These are phyloP conservation scores for Scaptomyza caliginosa DNA, from an alignment of 2,888 invertebrate species.

Conservation along the genomic window DNA sequence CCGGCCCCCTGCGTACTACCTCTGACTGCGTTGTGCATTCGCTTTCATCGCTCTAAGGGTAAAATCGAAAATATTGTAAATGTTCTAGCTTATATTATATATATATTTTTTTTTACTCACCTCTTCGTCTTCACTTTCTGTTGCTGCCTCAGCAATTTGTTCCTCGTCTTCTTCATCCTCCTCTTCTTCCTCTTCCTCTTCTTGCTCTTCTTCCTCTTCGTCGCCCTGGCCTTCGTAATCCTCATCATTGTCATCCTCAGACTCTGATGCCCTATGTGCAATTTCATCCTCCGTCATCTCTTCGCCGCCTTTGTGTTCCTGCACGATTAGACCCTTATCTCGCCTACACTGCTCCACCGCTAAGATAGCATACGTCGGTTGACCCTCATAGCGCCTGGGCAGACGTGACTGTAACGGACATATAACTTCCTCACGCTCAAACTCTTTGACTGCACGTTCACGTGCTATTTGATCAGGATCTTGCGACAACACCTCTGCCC, in stretches of 20 bases:
- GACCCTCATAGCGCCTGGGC: constrained; percentile 81
- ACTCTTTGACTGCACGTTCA: constrained; percentile 84
- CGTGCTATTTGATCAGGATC: constrained; percentile 84
- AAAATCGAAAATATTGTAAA: not conserved
- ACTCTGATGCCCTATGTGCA: not conserved
- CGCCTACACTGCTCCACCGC: constrained; percentile 81
- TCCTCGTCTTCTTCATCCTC: constrained; percentile 41
- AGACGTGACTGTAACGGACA: constrained; percentile 73
- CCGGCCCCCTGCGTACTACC: constrained; percentile 4
- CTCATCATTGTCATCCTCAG: constrained; percentile 23
- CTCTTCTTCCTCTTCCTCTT: constrained; percentile 18
- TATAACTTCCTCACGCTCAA: constrained; percentile 82
- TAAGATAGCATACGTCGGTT: constrained; percentile 83
- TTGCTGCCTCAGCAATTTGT: constrained; percentile 44
- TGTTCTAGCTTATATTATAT: not conserved
- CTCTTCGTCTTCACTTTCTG: constrained; percentile 22
- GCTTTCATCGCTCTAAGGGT: constrained; percentile 32
- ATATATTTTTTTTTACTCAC: not conserved
- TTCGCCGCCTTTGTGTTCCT: constrained; percentile 44
- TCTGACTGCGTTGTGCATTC: constrained; percentile 27
- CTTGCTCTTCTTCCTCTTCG: constrained; percentile 37
- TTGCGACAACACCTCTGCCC: constrained; percentile 83
- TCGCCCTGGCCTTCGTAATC: constrained; percentile 37
- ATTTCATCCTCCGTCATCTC: constrained; percentile 4
- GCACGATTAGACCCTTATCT: constrained; percentile 76